Percentiles rank a stretch among this genome's conserved stretches.
These are phyloP conservation scores for Drosophila bifasciata DNA, from an alignment of 1,140 invertebrate genomes.

Conservation along the genomic window DNA sequence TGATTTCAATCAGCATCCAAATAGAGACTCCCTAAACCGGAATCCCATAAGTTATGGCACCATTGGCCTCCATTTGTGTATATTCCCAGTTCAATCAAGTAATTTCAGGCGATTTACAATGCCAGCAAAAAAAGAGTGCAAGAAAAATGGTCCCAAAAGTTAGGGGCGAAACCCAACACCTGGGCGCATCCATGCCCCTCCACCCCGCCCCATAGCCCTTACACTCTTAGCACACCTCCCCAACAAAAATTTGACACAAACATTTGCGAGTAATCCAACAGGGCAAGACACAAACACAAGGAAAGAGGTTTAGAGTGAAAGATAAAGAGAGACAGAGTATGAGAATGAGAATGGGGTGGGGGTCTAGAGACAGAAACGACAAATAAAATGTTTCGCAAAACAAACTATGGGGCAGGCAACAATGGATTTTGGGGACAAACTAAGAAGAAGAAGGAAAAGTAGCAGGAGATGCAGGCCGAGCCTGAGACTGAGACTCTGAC, in stretches of 20 bases:
- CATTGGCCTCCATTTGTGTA: conserved; percentile 27
- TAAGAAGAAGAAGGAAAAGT: neutral
- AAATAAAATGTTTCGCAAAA: conserved; percentile 51
- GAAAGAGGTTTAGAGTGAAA: too few species aligned
- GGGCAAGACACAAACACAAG: neutral
- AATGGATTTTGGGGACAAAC: conserved; percentile 44
- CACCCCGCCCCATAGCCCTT: conserved; percentile 7
- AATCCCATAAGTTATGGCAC: conserved; percentile 17
- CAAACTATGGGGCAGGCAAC: conserved; percentile 48
- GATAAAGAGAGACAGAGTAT: neutral
- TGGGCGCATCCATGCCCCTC: conserved; percentile 25
- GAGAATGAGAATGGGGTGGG: too few species aligned
- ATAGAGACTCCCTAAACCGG: conserved; percentile 1
- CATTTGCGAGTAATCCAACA: conserved; percentile 49
- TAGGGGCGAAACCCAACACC: conserved; percentile 29
- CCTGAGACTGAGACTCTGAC: too few species aligned
- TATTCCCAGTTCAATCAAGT: conserved; percentile 53
- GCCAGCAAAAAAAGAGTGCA: conserved; percentile 10
- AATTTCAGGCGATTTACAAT: conserved; percentile 27
- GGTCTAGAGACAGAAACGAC: conserved; percentile 17
- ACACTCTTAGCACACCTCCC: conserved; percentile 6
- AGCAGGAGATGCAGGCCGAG: neutral
- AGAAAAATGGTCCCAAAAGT: conserved; percentile 37
- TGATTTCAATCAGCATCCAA: conserved; percentile 19
- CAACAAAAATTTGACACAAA: conserved; percentile 46